phyloP scores from a whole-genome alignment of 1,140 invertebrate genomes.

The Elysia chlorotica region DNA sequence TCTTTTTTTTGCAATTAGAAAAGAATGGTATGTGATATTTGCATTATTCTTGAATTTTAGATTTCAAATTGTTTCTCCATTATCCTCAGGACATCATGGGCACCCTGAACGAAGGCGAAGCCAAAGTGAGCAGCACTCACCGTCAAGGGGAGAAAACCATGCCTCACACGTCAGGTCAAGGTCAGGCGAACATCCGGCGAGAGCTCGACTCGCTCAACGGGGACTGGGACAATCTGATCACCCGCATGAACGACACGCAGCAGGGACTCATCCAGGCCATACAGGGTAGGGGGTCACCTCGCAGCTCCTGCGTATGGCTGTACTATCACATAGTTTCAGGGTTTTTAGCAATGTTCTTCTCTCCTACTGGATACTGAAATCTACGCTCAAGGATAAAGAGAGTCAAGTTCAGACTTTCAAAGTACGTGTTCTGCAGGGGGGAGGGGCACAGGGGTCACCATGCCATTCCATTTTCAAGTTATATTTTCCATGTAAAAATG shows the following conservation, averaged over 20 bases:
- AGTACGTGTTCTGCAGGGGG: too few relatives aligned
- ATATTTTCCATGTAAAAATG: too few relatives aligned
- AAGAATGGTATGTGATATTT: too few relatives aligned
- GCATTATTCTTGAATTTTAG: too few relatives aligned
- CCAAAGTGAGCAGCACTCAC: constrained; percentile 45
- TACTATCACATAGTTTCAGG: too few relatives aligned
- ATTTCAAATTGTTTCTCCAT: too few relatives aligned
- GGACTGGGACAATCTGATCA: constrained; percentile 78
- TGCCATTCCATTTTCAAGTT: too few relatives aligned
- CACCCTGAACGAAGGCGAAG: constrained; percentile 48
- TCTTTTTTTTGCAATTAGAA: too few relatives aligned
- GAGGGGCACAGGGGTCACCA: too few relatives aligned
- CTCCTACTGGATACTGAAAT: too few relatives aligned
- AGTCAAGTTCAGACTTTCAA: constrained; percentile 80
- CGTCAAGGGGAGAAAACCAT: constrained; percentile 47
- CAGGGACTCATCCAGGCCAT: constrained; percentile 71
- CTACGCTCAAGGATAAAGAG: constrained; percentile 80
- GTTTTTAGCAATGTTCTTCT: too few relatives aligned
- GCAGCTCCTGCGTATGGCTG: too few relatives aligned
- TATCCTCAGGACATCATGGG: constrained; percentile 45
- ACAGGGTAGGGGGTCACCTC: constrained; percentile 63
- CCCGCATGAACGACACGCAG: constrained; percentile 64
- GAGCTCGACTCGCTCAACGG: constrained; percentile 75
- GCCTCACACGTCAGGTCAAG: constrained; percentile 75
- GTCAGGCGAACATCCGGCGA: constrained; percentile 76